Percentiles rank a stretch among this genome's conserved stretches.
Evolutionary conservation across 1,140 invertebrate species (phyloP).

Genomic region (Psilanteris sp.): DNA sequence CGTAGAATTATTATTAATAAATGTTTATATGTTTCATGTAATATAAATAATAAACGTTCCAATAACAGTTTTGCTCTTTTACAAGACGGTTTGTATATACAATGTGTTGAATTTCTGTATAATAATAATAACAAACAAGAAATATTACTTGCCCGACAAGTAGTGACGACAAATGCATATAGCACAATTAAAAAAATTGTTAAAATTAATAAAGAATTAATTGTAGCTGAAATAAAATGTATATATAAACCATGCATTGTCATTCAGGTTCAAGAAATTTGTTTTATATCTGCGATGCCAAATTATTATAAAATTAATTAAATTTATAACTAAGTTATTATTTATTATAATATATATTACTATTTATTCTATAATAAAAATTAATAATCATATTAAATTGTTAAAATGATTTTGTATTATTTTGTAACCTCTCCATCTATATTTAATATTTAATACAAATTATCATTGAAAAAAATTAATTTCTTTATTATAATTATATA

Average conservation of each 20-base stretch:
- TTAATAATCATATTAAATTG: no score
- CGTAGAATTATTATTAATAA: conserved; percentile 23
- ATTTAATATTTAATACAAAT: no score
- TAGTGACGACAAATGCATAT: background rate
- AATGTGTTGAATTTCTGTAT: conserved; percentile 24
- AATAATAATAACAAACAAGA: conserved; percentile 9
- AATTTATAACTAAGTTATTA: no score
- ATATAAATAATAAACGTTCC: conserved; percentile 17
- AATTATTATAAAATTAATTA: no score
- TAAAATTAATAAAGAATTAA: background rate
- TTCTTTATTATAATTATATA: no score
- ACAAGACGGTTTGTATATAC: background rate
- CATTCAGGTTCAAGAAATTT: conserved; percentile 4
- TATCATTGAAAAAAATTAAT: no score
- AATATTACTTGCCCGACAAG: background rate
- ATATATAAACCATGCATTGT: conserved; percentile 20
- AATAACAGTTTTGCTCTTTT: conserved; percentile 28
- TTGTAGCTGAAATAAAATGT: conserved; percentile 8
- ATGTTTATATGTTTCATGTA: conserved; percentile 8
- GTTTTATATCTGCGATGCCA: no score
- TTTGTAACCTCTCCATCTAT: no score
- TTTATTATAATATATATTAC: no score
- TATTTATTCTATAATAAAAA: no score
- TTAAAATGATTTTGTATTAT: no score
- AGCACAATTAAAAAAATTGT: conserved; percentile 11